These are phyloP conservation scores for Entomyzon cyanotis DNA, from an alignment of 2,113 vertebrate species.

Conservation along the genomic window DNA sequence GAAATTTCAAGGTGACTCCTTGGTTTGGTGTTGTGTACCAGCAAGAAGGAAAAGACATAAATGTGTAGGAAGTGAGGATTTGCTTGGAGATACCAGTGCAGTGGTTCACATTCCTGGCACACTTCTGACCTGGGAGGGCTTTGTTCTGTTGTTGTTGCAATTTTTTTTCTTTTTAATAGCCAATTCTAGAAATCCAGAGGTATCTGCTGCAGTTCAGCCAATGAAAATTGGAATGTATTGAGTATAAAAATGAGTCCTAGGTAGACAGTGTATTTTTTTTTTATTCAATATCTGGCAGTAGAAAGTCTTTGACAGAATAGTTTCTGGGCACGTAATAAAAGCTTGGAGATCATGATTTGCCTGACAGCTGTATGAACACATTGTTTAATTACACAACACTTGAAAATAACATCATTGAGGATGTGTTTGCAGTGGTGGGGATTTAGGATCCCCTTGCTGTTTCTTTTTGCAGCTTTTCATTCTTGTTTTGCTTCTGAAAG, in stretches of 20 bases:
- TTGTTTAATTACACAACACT: conserved; percentile 49
- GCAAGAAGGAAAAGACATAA: not conserved
- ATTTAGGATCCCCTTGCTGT: conserved; percentile 16
- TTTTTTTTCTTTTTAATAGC: not conserved
- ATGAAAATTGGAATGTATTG: not conserved
- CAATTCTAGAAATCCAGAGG: not conserved
- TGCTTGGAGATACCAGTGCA: not conserved
- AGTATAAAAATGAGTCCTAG: not conserved
- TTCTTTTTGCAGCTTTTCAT: conserved; percentile 35
- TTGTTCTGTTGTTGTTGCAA: not conserved
- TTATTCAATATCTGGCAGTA: not conserved
- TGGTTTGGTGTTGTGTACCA: not conserved
- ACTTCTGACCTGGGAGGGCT: not conserved
- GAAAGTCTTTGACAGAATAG: not conserved
- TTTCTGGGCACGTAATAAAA: conserved; percentile 59
- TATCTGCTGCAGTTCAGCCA: not conserved
- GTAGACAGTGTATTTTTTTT: not conserved
- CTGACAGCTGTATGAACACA: conserved; percentile 49
- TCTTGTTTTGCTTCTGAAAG: conserved; percentile 18
- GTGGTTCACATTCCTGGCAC: not conserved
- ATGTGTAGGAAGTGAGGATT: not conserved
- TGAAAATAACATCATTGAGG: conserved; percentile 31
- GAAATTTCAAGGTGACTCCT: not conserved
- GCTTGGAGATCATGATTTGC: conserved; percentile 61
- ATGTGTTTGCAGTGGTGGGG: not conserved